Base-by-base conservation (phyloP, 2,888 invertebrate genomes). In the Chironomus tentans region DNA sequence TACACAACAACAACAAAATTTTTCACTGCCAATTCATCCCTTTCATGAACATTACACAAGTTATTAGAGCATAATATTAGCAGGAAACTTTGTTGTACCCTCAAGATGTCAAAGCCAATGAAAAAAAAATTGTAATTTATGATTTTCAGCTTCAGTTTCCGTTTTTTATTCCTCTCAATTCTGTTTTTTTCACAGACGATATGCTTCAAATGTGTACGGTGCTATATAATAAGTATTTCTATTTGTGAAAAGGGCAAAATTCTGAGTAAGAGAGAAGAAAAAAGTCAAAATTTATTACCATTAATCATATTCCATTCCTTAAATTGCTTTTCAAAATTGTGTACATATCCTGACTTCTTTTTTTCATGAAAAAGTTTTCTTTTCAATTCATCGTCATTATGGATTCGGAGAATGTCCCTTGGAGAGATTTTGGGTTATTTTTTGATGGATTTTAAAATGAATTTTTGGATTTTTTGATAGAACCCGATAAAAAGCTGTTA, bases 221-320 rank as follows among this genome's bases (percentile, higher is more conserved):
- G 38, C 7, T 38, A 38, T 28, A 28, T 38, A 38, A 38, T 38
- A 38, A 38, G 38, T 38, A 38, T 38, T 38, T 38, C 38, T 38
- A 38, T 38, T 38, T 28, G 15, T 50, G n/a, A 18, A 56, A 56
- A 56, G 18, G 56, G n/a, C 18, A 15, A 15, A n/a, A 18, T 56
- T 15, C n/a, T 21, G 13, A 10, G 13, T 24, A 13, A 24, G 21
- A 4, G 24, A 65, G 21, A 65, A 21, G 12, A 21, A 72, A 18
- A 62, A 62, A 72, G 72, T 72, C 50, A 50, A 72, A 65, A 72
- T 62, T 72, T 72, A 72, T 72, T 62, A 61, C 50, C 72, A 72
- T 72, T 72, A 72, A 72, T 72, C 72, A 72, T 72, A 65, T 65
- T 65, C 24, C 24, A 65, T 24, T 65, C 65, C 65, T 65, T 22